Percentiles rank a stretch among this genome's conserved stretches.
Evolutionary conservation across 2,888 invertebrate species (phyloP).

Genomic region (Trissolcus japonicus): DNA sequence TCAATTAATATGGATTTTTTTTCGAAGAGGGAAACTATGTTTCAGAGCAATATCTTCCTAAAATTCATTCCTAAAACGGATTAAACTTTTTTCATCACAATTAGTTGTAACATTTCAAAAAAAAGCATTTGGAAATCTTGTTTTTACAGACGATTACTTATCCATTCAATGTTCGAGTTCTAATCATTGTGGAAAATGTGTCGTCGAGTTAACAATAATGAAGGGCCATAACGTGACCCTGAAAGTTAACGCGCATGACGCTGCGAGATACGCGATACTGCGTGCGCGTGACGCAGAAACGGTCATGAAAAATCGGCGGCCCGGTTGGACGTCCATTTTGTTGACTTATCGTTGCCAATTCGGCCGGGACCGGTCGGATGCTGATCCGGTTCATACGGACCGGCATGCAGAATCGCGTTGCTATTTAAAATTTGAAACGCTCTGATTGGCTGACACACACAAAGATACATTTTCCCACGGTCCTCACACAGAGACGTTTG

Average conservation of each 20-base stretch:
- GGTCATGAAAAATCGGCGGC: constrained; percentile 36
- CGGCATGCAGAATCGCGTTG: background rate
- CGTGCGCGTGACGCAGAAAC: constrained; percentile 29
- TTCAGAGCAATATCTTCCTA: no score
- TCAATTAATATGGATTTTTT: no score
- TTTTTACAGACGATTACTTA: no score
- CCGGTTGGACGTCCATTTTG: constrained; percentile 1
- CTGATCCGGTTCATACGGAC: background rate
- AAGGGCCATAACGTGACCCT: constrained; percentile 50
- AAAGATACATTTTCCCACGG: no score
- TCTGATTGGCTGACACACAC: no score
- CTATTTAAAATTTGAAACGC: background rate
- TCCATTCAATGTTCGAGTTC: background rate
- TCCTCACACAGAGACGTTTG: no score
- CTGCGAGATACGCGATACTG: constrained; percentile 38
- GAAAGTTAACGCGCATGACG: constrained; percentile 52
- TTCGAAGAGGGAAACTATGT: no score
- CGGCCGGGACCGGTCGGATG: background rate
- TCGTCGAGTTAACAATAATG: constrained; percentile 27
- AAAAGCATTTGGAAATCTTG: no score
- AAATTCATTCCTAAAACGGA: no score
- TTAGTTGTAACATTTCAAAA: no score
- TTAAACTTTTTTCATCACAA: no score
- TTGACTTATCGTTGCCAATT: background rate
- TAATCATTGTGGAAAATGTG: constrained; percentile 24